These are phyloP conservation scores for Macropis europaea DNA, from an alignment of 2,888 invertebrate genomes.

Conservation along the genomic window DNA sequence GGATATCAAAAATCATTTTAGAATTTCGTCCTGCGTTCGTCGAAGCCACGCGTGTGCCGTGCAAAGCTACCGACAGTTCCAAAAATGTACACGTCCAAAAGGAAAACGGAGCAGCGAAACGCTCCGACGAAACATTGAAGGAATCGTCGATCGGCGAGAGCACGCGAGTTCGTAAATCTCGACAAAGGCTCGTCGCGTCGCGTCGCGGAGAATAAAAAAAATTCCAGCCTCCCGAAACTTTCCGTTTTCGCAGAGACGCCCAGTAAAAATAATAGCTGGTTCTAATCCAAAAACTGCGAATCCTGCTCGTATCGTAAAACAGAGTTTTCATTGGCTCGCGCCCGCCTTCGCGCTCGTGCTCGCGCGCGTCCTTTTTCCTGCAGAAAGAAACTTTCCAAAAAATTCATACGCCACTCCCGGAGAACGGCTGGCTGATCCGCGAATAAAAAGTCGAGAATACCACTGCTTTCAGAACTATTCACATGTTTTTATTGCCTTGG, in stretches of 20 bases:
- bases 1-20: too few relatives aligned
- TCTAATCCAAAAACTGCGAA: constrained; percentile 61
- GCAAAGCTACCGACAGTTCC: too few relatives aligned
- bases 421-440: neutral
- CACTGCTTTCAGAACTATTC: too few relatives aligned
- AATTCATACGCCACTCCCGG: constrained; percentile 11
- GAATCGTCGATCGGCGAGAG: neutral
- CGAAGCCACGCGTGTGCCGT: too few relatives aligned
- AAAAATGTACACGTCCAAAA: too few relatives aligned
- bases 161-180: constrained; percentile 32
- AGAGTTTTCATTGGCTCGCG: constrained; percentile 17
- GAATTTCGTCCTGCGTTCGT: too few relatives aligned
- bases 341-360: constrained; percentile 10
- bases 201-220: constrained; percentile 7
- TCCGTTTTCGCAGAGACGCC: constrained; percentile 34
- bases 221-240: constrained; percentile 38
- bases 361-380: neutral
- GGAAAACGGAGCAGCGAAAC: too few relatives aligned
- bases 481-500: too few relatives aligned
- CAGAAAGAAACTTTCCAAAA: constrained; percentile 10
- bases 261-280: constrained; percentile 51
- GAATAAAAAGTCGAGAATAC: too few relatives aligned
- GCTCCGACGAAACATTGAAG: too few relatives aligned
- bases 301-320: constrained; percentile 39
- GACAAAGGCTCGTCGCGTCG: constrained; percentile 30